Evolutionary conservation across 2,888 invertebrate genomes (phyloP).

Genomic region (Pogonocherus hispidulus): DNA sequence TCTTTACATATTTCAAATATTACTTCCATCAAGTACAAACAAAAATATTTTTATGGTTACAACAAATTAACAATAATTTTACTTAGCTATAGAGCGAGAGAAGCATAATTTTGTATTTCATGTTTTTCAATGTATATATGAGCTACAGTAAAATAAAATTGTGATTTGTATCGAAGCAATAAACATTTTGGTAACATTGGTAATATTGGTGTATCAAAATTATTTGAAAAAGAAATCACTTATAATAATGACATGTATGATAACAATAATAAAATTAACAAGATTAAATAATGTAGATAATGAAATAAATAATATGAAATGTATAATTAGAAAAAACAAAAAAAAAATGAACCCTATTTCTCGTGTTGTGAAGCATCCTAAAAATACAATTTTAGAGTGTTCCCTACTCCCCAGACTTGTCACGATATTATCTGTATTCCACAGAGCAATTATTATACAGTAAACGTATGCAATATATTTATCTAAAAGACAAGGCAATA

Average conservation of each 20-base stretch:
- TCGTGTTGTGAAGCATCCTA: background rate
- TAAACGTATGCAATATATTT: background rate
- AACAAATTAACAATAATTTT: background rate
- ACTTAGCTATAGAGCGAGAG: background rate
- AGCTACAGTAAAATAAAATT: constrained; percentile 4
- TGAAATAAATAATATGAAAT: constrained; percentile 17
- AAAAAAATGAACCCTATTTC: background rate
- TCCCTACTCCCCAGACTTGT: background rate
- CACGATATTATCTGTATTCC: background rate
- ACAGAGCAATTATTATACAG: background rate
- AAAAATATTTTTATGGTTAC: background rate
- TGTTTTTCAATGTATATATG: background rate
- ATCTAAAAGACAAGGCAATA: too few relatives aligned
- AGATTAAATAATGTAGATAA: background rate
- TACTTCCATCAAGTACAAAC: background rate
- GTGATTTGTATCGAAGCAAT: background rate
- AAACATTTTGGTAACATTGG: background rate
- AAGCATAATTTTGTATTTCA: background rate
- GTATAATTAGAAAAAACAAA: background rate
- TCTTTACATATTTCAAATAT: background rate
- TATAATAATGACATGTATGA: background rate
- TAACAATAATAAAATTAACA: background rate
- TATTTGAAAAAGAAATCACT: too few relatives aligned
- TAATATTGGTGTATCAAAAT: too few relatives aligned
- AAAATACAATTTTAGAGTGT: background rate